phyloP scores from a whole-genome alignment of 2,113 vertebrate species.

The Oceanites oceanicus region DNA sequence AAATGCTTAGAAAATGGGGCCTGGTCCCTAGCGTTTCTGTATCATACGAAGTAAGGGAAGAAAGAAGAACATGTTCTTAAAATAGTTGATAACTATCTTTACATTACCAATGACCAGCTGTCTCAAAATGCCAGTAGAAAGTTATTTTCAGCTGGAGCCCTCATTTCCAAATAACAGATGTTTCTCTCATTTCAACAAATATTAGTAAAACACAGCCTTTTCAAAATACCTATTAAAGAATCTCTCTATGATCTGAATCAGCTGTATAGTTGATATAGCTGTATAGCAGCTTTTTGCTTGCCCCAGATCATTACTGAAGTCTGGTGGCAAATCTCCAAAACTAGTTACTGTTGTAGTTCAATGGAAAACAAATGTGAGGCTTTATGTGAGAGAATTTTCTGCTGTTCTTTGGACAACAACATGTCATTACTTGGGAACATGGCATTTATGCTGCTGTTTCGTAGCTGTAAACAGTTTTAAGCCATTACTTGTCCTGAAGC shows the following conservation, averaged over 20 bases:
- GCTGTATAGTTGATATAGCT: neutral
- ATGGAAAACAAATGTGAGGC: neutral
- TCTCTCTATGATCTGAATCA: neutral
- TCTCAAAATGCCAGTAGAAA: neutral
- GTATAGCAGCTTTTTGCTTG: neutral
- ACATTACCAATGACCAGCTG: neutral
- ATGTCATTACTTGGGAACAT: neutral
- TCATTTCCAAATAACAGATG: neutral
- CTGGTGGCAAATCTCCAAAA: neutral
- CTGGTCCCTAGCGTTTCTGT: neutral
- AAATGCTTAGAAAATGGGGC: neutral
- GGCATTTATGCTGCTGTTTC: neutral
- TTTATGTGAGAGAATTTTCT: neutral
- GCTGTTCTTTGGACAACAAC: neutral
- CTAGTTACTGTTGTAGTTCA: neutral
- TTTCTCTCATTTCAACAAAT: neutral
- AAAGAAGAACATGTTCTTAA: neutral
- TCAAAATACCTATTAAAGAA: neutral
- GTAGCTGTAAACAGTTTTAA: neutral
- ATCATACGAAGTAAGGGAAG: neutral
- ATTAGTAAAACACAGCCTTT: neutral
- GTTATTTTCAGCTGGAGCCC: neutral
- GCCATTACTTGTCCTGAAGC: neutral
- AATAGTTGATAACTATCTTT: neutral
- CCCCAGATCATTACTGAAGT: neutral